phyloP scores from a whole-genome alignment of 2,113 vertebrate genomes.

The Gila orcuttii region DNA sequence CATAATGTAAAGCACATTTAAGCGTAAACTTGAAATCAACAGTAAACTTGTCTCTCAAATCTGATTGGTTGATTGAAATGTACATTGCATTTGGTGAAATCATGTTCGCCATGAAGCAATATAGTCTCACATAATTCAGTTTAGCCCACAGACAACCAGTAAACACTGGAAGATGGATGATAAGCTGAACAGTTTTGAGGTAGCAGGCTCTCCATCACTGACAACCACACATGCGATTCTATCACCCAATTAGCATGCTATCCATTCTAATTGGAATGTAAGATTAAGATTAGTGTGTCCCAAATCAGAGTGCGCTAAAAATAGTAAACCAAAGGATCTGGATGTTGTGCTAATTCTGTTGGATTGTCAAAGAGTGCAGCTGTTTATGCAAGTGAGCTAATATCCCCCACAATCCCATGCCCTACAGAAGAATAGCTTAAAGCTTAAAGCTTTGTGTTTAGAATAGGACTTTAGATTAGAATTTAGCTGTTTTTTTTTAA shows the following conservation, averaged over 20 bases:
- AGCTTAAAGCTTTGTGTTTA: neutral
- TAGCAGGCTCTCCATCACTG: neutral
- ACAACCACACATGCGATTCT: neutral
- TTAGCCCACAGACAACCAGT: neutral
- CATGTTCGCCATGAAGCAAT: neutral
- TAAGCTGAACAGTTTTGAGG: neutral
- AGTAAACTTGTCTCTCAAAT: too few species aligned
- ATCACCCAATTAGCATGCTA: slow-evolving; percentile 2
- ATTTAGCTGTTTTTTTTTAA: too few species aligned
- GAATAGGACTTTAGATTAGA: neutral
- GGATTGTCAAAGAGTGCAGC: neutral
- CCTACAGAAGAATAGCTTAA: neutral
- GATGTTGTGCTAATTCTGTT: slow-evolving; percentile 3
- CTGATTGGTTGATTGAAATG: too few species aligned
- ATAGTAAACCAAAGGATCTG: neutral
- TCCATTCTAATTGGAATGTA: neutral
- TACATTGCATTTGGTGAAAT: too few species aligned
- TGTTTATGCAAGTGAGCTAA: slow-evolving; percentile 3
- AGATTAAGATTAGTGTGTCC: neutral
- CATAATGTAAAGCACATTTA: too few species aligned
- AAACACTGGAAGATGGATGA: slow-evolving; percentile 16
- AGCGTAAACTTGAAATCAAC: too few species aligned
- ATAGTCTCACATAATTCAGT: neutral
- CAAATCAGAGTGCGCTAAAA: slow-evolving; percentile 1
- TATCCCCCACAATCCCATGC: neutral